Conservation (phyloP, 2,113 vertebrate species). For the Sakesphorus luctuosus region DNA sequence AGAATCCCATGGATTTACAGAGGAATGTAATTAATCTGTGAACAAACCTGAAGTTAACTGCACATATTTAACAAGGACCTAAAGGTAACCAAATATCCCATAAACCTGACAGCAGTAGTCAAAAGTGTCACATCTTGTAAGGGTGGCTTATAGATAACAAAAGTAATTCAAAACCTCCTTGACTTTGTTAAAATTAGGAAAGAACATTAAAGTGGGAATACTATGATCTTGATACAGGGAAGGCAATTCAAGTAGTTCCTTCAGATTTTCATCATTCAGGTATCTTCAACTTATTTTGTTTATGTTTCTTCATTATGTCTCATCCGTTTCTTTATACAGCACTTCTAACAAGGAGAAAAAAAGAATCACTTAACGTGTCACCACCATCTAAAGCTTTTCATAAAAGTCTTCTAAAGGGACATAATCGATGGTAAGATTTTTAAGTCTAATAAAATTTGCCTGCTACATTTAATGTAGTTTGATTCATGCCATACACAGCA, state of each 20-base stretch:
- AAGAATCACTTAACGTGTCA: background rate
- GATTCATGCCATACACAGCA: background rate
- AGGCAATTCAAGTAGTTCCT: background rate
- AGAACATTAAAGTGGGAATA: background rate
- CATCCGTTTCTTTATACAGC: background rate
- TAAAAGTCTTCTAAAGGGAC: background rate
- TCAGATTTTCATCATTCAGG: background rate
- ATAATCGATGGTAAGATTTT: background rate
- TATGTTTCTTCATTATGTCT: background rate
- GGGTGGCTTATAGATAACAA: background rate
- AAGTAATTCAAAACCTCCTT: background rate
- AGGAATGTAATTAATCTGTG: background rate
- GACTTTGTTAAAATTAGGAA: background rate
- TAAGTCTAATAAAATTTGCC: background rate
- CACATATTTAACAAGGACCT: background rate
- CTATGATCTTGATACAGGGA: background rate
- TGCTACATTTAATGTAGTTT: background rate
- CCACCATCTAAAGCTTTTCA: background rate
- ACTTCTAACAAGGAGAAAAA: background rate
- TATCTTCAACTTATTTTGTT: background rate
- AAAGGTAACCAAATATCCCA: background rate
- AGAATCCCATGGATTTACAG: background rate
- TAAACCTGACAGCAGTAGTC: background rate
- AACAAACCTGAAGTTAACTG: background rate
- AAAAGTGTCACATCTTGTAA: background rate